Conservation (phyloP, 2,797 vertebrate genomes). For the Lacerta bilineata region DNA sequence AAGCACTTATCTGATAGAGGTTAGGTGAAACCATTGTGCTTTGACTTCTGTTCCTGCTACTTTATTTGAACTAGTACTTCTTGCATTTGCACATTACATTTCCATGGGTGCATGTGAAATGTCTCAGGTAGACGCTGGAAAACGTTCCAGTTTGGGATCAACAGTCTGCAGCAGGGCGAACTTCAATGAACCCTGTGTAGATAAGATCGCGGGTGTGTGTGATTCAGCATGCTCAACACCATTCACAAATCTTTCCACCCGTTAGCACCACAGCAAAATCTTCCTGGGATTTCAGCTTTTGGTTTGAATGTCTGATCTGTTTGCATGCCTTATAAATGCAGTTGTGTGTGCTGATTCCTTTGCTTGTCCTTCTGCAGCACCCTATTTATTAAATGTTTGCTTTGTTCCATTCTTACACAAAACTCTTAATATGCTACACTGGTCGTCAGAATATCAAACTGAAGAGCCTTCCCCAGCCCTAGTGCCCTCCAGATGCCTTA, state of each 20-base stretch:
- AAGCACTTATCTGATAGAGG: no score
- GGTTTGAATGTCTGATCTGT: constrained; percentile 1
- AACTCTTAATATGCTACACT: background rate
- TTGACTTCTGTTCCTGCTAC: background rate
- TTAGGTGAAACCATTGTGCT: background rate
- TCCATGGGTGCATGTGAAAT: background rate
- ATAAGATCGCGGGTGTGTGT: background rate
- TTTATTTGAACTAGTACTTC: background rate
- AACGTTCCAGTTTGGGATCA: background rate
- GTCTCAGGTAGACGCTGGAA: background rate
- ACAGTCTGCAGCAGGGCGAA: background rate
- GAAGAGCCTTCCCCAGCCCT: no score
- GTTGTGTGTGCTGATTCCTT: background rate
- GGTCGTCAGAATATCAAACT: background rate
- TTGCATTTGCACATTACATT: background rate
- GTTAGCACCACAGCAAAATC: background rate
- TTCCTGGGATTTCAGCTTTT: background rate
- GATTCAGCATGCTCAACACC: background rate
- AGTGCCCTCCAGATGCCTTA: background rate
- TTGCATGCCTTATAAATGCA: background rate
- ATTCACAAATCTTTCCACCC: background rate
- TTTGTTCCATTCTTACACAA: rapidly evolving
- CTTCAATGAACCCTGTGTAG: background rate
- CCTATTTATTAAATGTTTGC: no score
- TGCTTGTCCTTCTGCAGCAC: background rate